Evolutionary conservation across 2,888 invertebrate species (phyloP).

Genomic region (Folsomia candida): DNA sequence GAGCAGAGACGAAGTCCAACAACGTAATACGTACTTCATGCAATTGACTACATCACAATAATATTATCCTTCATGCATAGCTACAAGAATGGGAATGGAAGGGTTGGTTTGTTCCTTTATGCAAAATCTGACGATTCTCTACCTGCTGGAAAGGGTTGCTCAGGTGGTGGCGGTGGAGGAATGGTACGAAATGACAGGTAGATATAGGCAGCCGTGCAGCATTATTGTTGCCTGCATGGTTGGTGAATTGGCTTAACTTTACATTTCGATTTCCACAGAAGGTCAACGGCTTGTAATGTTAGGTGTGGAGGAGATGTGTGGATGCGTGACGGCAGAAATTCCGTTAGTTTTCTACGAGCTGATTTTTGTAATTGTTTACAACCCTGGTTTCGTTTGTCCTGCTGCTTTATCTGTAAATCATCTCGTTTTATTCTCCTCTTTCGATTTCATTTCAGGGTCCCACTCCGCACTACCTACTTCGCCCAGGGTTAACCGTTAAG

Average conservation of each 20-base stretch:
- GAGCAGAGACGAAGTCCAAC: no score
- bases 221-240: not conserved
- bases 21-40: no score
- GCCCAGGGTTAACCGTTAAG: slow-evolving; percentile 27
- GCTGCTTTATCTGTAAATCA: not conserved
- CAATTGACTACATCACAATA: no score
- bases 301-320: slow-evolving; percentile 19
- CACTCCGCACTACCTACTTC: no score
- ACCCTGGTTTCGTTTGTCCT: slow-evolving; percentile 1
- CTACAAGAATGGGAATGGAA: no score
- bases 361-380: slow-evolving; percentile 41
- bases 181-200: no score
- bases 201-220: no score
- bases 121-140: not conserved
- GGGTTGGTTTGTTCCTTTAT: not conserved
- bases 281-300: slow-evolving; percentile 47
- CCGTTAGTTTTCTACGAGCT: slow-evolving; percentile 34
- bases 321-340: slow-evolving; percentile 35
- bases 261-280: slow-evolving; percentile 50
- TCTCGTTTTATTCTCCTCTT: slow-evolving; percentile 20
- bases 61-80: no score
- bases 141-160: not conserved
- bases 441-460: slow-evolving; percentile 33
- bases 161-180: no score
- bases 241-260: not conserved